phyloP scores from a whole-genome alignment of 2,113 vertebrate species.

The Etia nguti region DNA sequence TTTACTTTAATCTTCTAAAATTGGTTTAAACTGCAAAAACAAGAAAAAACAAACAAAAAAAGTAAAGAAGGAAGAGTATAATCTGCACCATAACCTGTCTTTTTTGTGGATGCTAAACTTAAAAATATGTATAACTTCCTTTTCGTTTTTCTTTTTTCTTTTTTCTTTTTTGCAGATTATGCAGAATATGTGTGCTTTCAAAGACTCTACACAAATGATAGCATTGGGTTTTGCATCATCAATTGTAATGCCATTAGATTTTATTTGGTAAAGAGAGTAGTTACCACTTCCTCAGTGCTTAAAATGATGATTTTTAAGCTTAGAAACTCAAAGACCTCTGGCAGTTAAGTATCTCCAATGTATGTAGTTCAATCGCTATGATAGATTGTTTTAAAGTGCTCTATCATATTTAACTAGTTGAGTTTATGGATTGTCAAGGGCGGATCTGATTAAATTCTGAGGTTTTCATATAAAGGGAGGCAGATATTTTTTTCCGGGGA shows the following conservation, averaged over 20 bases:
- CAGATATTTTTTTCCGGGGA: not conserved
- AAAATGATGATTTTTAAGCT: not conserved
- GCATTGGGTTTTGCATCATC: not conserved
- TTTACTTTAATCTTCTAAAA: not conserved
- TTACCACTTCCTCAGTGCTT: not conserved
- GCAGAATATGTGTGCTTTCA: not conserved
- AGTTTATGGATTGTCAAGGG: not conserved
- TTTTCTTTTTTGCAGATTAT: not conserved
- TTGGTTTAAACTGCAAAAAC: not conserved
- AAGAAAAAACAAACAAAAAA: not conserved
- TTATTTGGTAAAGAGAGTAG: not conserved
- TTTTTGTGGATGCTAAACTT: not conserved
- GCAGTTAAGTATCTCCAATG: not conserved
- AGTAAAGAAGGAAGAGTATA: not conserved
- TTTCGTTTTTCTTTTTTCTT: not conserved
- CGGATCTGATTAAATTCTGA: not conserved
- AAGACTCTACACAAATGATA: not conserved
- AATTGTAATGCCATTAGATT: rapidly evolving
- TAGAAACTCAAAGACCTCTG: not conserved
- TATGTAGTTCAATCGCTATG: not conserved
- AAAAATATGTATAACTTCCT: not conserved
- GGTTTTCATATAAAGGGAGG: not conserved
- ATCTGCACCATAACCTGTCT: not conserved
- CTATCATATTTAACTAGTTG: not conserved
- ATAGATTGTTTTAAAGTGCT: not conserved